phyloP scores from a whole-genome alignment of 2,888 invertebrate genomes.

The Eutolmus rufibarbis region DNA sequence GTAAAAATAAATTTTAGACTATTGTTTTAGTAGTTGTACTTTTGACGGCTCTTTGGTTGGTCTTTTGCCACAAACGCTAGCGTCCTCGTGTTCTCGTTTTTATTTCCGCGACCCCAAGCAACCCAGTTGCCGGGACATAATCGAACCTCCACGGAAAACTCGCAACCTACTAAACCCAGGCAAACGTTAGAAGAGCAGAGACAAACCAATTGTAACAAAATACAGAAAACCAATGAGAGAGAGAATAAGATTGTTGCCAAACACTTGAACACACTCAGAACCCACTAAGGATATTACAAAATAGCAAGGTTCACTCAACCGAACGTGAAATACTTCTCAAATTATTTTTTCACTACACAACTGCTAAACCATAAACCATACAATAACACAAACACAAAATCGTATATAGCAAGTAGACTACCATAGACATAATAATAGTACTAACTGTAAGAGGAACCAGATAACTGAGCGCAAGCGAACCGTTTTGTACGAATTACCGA shows the following conservation, averaged over 20 bases:
- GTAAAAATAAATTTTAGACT: slow-evolving; percentile 9
- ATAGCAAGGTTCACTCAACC: slow-evolving; percentile 24
- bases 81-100: neutral
- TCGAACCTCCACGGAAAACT: neutral
- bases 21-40: neutral
- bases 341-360: slow-evolving; percentile 43
- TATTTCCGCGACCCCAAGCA: neutral
- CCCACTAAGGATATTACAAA: slow-evolving; percentile 31
- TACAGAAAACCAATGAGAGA: slow-evolving; percentile 45
- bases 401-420: slow-evolving; percentile 38
- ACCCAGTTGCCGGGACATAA: neutral
- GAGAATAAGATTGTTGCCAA: slow-evolving; percentile 48
- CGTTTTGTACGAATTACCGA: slow-evolving; percentile 46
- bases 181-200: neutral
- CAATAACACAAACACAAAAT: slow-evolving; percentile 32
- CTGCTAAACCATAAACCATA: slow-evolving; percentile 18
- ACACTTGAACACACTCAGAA: slow-evolving; percentile 41
- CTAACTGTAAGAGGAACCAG: slow-evolving; percentile 40
- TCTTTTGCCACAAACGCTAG: neutral
- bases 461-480: slow-evolving; percentile 36
- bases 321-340: slow-evolving; percentile 26
- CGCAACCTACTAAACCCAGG: neutral
- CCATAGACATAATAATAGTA: slow-evolving; percentile 34
- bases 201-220: slow-evolving; percentile 17
- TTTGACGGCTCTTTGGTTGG: neutral